Base-by-base conservation (phyloP, 2,888 invertebrate species). In the Acleris laterana region DNA sequence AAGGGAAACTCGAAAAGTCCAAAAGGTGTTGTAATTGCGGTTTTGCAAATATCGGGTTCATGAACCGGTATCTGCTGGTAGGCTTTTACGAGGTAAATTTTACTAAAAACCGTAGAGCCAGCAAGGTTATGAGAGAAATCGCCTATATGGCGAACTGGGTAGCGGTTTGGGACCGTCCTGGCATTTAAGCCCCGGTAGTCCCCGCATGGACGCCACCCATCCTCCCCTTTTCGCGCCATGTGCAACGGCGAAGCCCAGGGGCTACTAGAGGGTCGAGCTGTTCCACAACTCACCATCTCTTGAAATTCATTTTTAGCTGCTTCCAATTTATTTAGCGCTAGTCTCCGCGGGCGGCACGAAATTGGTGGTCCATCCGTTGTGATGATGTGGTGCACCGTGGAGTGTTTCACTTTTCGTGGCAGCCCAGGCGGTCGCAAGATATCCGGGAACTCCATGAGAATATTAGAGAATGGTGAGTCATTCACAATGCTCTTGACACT, bases 201-300 rank as follows among this genome's bases (percentile, higher is more conserved):
- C 22, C 22, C 4, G 22, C 22, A 22, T 4, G 22, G 22, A 22
- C 22, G 22, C 22, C 22, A 22, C 22, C 22, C 22, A 22, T 22
- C 3, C 22, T 4, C 22, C 0, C 22, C 22, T 22, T 22, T 22
- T 22, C 22, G 22, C 22, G 5, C 78, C 67, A 79, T 42, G 60
- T 79, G 78, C 2, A 81, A 68, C 4, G 75, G 75, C 5, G 72
- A 73, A 7, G 79, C 62, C 81, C 79, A 83, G 2, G 72, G 68
- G 50, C 74, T 73, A 9, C 68, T 17, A 25, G 73, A 71, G 22
- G 70, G 69, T 13, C 73, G 32, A 53, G 72, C 72, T n/a, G 71
- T 74, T 32, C 74, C 75, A 7, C 25, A n/a, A 7, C n/a, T 42
- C 20, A 71, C 46, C 72, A 77, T 72, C 7, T 53, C 64, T 17